phyloP scores from a whole-genome alignment of 2,113 vertebrate genomes.

The Leptodactylus fuscus region DNA sequence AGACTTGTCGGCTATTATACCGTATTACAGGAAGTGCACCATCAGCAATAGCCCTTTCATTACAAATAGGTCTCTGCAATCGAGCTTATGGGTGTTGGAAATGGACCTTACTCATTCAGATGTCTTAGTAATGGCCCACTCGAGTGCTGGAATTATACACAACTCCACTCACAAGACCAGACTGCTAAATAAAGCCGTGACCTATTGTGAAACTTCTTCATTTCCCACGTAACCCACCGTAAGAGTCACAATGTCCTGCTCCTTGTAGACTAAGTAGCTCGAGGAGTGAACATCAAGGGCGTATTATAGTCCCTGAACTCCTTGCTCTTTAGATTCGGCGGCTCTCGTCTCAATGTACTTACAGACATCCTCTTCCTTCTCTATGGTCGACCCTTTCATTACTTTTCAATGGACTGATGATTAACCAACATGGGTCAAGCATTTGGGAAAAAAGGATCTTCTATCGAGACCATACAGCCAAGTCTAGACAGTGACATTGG shows the following conservation, averaged over 20 bases:
- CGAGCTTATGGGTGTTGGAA: not conserved
- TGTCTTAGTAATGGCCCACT: not conserved
- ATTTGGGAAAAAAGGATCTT: too few species aligned
- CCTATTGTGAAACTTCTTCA: not conserved
- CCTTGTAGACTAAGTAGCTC: too few species aligned
- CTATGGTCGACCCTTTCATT: too few species aligned
- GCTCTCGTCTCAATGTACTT: not conserved
- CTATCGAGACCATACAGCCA: too few species aligned
- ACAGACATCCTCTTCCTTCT: too few species aligned
- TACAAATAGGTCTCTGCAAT: not conserved
- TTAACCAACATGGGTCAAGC: too few species aligned
- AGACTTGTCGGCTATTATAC: constrained; percentile 1
- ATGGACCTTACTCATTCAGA: not conserved
- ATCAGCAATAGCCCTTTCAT: constrained; percentile 10
- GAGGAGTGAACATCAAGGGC: too few species aligned
- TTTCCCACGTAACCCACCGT: not conserved
- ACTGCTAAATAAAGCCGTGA: not conserved
- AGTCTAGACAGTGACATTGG: too few species aligned
- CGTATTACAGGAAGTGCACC: constrained; percentile 16
- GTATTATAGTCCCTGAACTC: not conserved
- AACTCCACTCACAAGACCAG: too few species aligned
- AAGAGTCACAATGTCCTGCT: not conserved
- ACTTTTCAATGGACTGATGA: too few species aligned
- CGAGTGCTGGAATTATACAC: not conserved
- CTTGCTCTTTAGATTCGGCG: not conserved